Conservation (phyloP, 2,888 invertebrate species). For the Hyposoter didymator region DNA sequence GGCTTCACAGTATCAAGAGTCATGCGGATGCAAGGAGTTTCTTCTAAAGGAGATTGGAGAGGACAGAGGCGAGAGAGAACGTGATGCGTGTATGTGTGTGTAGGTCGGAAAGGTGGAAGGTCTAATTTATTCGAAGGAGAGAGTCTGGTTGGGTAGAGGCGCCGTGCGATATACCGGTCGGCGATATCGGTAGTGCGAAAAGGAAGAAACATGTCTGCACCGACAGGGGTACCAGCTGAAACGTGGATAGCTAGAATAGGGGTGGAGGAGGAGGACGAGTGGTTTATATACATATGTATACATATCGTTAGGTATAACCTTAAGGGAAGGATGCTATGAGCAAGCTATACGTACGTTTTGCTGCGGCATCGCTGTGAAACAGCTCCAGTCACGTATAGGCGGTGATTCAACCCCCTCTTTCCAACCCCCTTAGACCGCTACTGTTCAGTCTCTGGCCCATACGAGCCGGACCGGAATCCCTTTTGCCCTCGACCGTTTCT, state of each 20-base stretch:
- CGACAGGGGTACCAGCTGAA: slow-evolving; percentile 70
- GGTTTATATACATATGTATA: slow-evolving; percentile 24
- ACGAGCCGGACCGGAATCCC: slow-evolving; percentile 44
- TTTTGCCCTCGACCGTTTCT: slow-evolving; percentile 39
- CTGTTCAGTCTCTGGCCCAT: slow-evolving; percentile 40
- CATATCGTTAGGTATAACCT: slow-evolving; percentile 38
- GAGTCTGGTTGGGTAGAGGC: slow-evolving; percentile 19
- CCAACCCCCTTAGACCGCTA: slow-evolving; percentile 46
- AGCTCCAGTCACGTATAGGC: slow-evolving; percentile 82
- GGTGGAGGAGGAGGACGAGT: slow-evolving; percentile 64
- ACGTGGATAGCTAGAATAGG: slow-evolving; percentile 54
- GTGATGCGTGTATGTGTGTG: slow-evolving; percentile 10
- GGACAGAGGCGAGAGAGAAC: slow-evolving; percentile 19
- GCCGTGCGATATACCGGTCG: slow-evolving; percentile 5
- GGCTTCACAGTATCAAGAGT: slow-evolving; percentile 49
- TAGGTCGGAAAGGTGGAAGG: slow-evolving; percentile 25
- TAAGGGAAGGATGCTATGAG: slow-evolving; percentile 57
- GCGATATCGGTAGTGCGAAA: slow-evolving; percentile 69
- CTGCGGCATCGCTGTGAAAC: slow-evolving; percentile 63
- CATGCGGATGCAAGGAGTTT: slow-evolving; percentile 57
- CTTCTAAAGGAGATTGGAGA: slow-evolving; percentile 38
- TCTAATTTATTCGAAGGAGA: slow-evolving; percentile 71
- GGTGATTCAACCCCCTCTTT: slow-evolving; percentile 79
- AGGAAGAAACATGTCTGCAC: slow-evolving; percentile 66
- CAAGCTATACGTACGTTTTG: slow-evolving; percentile 52